These are phyloP conservation scores for Tetramorium bicarinatum DNA, from an alignment of 2,888 invertebrate species.

Conservation along the genomic window DNA sequence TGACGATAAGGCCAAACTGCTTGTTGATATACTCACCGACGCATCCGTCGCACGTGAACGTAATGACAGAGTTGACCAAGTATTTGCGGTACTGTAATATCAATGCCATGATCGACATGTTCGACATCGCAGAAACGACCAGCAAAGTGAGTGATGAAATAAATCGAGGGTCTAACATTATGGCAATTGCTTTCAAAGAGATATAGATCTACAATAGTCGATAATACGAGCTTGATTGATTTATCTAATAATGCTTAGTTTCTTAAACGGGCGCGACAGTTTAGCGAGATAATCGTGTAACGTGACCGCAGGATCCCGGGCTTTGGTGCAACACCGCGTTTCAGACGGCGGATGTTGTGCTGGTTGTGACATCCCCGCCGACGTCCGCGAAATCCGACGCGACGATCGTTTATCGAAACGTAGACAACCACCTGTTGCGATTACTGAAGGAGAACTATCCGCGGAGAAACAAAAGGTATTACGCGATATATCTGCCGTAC, in stretches of 20 bases:
- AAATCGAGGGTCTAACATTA: not conserved
- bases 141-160: conserved; percentile 76
- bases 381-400: conserved; percentile 38
- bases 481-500: conserved; percentile 82
- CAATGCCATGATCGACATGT: conserved; percentile 82
- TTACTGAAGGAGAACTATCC: conserved; percentile 80
- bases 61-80: conserved; percentile 80
- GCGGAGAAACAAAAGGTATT: conserved; percentile 79
- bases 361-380: conserved; percentile 82
- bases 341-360: conserved; percentile 79
- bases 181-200: not conserved
- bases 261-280: not conserved
- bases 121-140: conserved; percentile 80
- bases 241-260: conserved; percentile 4
- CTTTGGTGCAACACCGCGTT: conserved; percentile 84
- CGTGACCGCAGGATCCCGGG: conserved; percentile 79
- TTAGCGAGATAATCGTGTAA: not conserved
- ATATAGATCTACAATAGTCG: not conserved
- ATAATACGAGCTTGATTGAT: not conserved
- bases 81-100: conserved; percentile 82
- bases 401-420: conserved; percentile 78
- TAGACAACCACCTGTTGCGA: conserved; percentile 80
- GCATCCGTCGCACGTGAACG: conserved; percentile 80
- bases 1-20: conserved; percentile 79
- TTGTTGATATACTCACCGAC: conserved; percentile 83